These are phyloP conservation scores for Eolophus roseicapilla DNA, from an alignment of 2,113 vertebrate genomes.

Conservation along the genomic window DNA sequence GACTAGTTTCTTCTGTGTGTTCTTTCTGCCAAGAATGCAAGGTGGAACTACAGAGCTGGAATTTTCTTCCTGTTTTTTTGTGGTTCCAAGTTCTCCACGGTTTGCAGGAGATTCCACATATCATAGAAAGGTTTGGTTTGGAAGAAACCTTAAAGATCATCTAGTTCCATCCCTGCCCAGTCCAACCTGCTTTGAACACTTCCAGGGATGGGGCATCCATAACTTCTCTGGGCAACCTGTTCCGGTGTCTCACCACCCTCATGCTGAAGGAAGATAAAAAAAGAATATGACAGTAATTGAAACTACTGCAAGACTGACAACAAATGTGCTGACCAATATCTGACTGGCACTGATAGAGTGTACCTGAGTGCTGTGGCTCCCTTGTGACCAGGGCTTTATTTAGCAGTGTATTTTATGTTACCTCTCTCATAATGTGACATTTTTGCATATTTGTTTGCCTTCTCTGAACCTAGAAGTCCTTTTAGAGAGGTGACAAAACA, in stretches of 20 bases:
- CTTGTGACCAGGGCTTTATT: background rate
- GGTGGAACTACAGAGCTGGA: background rate
- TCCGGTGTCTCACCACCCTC: background rate
- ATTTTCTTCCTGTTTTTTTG: background rate
- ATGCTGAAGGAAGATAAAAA: background rate
- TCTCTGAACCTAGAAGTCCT: background rate
- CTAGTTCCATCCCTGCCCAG: background rate
- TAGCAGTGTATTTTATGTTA: background rate
- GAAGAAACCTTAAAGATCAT: background rate
- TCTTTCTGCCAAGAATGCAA: background rate
- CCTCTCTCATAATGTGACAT: fast-evolving
- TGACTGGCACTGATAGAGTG: background rate
- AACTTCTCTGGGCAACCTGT: background rate
- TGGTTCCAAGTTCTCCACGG: background rate
- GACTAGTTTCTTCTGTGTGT: background rate
- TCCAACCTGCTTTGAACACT: background rate
- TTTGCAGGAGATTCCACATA: background rate
- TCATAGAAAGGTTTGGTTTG: background rate
- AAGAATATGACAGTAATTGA: background rate
- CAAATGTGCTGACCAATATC: background rate
- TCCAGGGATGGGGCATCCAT: background rate
- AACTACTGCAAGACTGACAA: background rate
- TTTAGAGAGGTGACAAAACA: background rate
- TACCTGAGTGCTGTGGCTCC: background rate
- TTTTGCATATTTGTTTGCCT: background rate